Evolutionary conservation across 2,797 vertebrate genomes (phyloP).

Genomic region (Lagocephalus sceleratus): DNA sequence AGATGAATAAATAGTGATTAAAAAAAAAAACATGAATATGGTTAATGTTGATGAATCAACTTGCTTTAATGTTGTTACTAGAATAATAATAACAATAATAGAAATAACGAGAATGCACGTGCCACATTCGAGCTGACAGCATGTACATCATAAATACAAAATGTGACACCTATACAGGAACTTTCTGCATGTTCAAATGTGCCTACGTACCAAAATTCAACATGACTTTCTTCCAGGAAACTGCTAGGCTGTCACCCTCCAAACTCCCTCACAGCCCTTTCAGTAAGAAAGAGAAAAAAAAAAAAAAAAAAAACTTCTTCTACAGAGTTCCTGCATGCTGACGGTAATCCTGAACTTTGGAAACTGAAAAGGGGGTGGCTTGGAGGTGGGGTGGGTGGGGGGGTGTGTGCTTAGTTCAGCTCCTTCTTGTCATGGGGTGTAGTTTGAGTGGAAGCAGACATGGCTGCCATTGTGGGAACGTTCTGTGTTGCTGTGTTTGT

Average conservation of each 20-base stretch:
- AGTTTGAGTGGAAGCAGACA: constrained; percentile 85
- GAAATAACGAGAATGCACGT: constrained; percentile 26
- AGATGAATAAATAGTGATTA: constrained; percentile 4
- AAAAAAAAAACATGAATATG: constrained; percentile 1
- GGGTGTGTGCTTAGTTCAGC: constrained; percentile 83
- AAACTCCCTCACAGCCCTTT: constrained; percentile 59
- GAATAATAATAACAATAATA: too few relatives aligned
- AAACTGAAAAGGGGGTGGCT: constrained; percentile 57
- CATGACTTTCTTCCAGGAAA: constrained; percentile 62
- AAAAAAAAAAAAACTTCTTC: constrained; percentile 65
- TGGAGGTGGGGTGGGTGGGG: constrained; percentile 47
- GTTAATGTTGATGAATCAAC: background rate
- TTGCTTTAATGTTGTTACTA: constrained; percentile 3
- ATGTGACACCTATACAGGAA: constrained; percentile 51
- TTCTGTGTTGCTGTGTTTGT: constrained; percentile 90
- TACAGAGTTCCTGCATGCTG: constrained; percentile 67
- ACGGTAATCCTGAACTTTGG: constrained; percentile 77
- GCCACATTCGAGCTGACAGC: constrained; percentile 37
- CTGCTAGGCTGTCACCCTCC: constrained; percentile 61
- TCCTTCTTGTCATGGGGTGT: constrained; percentile 80
- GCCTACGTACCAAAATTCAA: constrained; percentile 62
- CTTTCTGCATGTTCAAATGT: constrained; percentile 55
- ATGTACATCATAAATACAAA: constrained; percentile 52
- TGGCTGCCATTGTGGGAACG: constrained; percentile 86
- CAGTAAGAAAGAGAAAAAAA: constrained; percentile 57